Conservation (phyloP, 1,140 invertebrate species). For the Bombus ignitus region DNA sequence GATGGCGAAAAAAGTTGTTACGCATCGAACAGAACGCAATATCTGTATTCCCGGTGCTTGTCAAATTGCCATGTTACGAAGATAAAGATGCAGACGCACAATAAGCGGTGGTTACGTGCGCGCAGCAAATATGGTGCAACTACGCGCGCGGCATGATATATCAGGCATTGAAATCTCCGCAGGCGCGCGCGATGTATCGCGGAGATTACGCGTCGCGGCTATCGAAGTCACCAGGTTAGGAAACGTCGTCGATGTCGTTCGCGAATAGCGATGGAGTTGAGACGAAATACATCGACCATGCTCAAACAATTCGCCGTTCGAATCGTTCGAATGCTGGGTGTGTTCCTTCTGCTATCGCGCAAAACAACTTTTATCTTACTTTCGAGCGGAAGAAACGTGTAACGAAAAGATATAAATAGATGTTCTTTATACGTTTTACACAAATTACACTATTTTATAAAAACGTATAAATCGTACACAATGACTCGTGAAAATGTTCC, state of each 20-base stretch:
- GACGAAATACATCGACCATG: background rate
- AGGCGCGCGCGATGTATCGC: conserved; percentile 19
- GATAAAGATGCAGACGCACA: conserved; percentile 34
- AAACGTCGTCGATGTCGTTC: conserved; percentile 5
- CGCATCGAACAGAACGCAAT: background rate
- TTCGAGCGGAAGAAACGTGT: no score
- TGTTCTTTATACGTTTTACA: no score
- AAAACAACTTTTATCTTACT: no score
- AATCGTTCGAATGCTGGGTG: no score
- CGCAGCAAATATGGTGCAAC: conserved; percentile 38
- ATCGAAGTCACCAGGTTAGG: conserved; percentile 41
- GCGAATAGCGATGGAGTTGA: background rate
- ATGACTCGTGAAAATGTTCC: no score
- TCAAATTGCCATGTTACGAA: conserved; percentile 43
- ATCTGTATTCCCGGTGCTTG: conserved; percentile 29
- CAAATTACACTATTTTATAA: no score
- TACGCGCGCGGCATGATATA: conserved; percentile 27
- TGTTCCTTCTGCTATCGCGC: no score
- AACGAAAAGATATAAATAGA: no score
- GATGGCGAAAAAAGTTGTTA: background rate
- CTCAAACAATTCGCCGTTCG: no score
- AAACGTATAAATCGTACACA: no score
- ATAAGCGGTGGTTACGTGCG: conserved; percentile 20
- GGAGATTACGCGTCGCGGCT: background rate
- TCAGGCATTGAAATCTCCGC: conserved; percentile 43